Percentiles rank a stretch among this genome's conserved stretches.
phyloP scores from a whole-genome alignment of 2,888 invertebrate genomes.

The Drosophila algonquin region DNA sequence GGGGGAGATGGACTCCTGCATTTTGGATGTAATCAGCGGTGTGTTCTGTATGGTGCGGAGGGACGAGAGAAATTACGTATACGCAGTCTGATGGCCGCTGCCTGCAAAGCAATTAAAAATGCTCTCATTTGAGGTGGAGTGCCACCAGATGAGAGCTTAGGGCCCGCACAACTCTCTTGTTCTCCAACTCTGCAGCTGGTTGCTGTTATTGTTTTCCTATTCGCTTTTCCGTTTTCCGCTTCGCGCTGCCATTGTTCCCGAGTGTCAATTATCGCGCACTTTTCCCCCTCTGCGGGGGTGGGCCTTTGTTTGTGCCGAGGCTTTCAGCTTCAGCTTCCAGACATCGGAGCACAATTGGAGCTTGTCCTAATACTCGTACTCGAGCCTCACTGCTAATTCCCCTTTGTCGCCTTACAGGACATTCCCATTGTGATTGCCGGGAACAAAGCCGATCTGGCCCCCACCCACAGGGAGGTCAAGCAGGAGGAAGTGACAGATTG shows the following conservation, averaged over 20 bases:
- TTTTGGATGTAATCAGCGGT: conserved; percentile 62
- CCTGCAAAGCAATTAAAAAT: conserved; percentile 61
- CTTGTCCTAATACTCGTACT: not conserved
- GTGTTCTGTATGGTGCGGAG: not conserved
- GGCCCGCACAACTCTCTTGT: conserved; percentile 23
- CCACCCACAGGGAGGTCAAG: conserved; percentile 88
- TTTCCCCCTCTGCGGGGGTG: conserved; percentile 7
- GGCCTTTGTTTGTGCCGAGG: conserved; percentile 38
- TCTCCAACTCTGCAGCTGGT: conserved; percentile 6
- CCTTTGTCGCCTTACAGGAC: conserved; percentile 85
- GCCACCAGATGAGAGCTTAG: conserved; percentile 31
- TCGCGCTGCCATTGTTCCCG: conserved; percentile 41
- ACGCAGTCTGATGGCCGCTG: conserved; percentile 36
- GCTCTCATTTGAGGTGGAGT: conserved; percentile 17
- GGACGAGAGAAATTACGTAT: conserved; percentile 28
- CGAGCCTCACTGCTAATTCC: conserved; percentile 44
- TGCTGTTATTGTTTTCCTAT: conserved; percentile 26
- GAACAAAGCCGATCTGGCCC: conserved; percentile 92
- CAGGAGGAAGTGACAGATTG: conserved; percentile 92
- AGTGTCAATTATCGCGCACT: conserved; percentile 60
- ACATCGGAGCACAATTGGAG: conserved; percentile 14
- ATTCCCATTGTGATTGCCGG: conserved; percentile 94
- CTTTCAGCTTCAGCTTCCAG: conserved; percentile 35
- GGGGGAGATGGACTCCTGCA: conserved; percentile 42
- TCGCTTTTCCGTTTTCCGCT: conserved; percentile 23